Evolutionary conservation across 35 echinoderm and acorn worm species (phyloP).

Genomic region (Chiridota heheva): DNA sequence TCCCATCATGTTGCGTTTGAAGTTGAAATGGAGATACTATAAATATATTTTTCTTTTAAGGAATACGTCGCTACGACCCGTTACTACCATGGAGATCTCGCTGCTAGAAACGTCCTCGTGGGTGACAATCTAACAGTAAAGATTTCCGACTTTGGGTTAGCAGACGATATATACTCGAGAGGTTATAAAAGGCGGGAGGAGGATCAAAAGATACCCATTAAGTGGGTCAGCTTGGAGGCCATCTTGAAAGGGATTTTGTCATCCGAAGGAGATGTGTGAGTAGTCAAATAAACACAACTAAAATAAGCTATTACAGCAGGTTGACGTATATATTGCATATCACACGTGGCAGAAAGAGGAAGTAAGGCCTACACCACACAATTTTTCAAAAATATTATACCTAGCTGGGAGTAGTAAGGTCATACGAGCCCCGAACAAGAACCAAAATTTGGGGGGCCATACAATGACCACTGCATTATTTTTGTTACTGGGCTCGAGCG

Average conservation of each 20-base stretch:
- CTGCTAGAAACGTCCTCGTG: constrained; percentile 45
- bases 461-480: too few species aligned
- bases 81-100: constrained; percentile 40
- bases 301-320: not conserved
- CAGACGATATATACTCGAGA: constrained; percentile 41
- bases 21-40: not conserved
- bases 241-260: constrained; percentile 46
- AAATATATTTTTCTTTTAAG: not conserved
- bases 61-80: constrained; percentile 13
- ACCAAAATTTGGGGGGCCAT: too few species aligned
- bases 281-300: not conserved
- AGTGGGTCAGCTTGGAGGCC: constrained; percentile 45
- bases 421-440: too few species aligned
- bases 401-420: too few species aligned
- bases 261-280: constrained; percentile 55
- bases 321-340: not conserved
- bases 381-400: too few species aligned
- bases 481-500: too few species aligned
- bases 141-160: constrained; percentile 51
- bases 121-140: constrained; percentile 20
- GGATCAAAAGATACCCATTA: constrained; percentile 46
- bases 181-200: constrained; percentile 22
- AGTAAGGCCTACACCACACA: too few species aligned
- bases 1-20: not conserved
- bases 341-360: not conserved